Evolutionary conservation across 2,113 vertebrate genomes (phyloP).

Genomic region (Rhinopomastus cyanomelas): DNA sequence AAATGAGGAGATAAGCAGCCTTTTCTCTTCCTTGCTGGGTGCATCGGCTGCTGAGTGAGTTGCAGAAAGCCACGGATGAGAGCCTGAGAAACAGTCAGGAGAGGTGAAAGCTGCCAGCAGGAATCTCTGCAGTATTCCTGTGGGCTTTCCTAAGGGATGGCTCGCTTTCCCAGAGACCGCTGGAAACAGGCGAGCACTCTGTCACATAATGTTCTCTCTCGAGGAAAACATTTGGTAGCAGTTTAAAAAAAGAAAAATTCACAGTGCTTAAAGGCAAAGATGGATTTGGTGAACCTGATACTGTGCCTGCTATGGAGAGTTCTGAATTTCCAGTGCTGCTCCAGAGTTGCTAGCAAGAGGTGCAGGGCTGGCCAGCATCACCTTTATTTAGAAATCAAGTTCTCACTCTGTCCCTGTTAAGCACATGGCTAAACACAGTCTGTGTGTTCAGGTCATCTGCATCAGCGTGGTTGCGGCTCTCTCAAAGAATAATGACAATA

Average conservation of each 20-base stretch:
- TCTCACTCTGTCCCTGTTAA: neutral
- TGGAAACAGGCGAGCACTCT: neutral
- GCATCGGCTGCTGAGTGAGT: neutral
- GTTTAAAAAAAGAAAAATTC: constrained; percentile 57
- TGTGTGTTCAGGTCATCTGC: neutral
- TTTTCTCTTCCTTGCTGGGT: neutral
- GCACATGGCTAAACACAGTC: neutral
- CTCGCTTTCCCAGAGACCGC: constrained; percentile 19
- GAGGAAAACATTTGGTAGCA: constrained; percentile 61
- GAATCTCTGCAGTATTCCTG: constrained; percentile 41
- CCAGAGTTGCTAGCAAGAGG: neutral
- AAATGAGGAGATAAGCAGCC: neutral
- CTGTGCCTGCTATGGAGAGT: neutral
- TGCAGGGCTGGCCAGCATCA: neutral
- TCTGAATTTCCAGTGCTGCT: neutral
- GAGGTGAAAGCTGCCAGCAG: neutral
- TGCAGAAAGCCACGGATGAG: neutral
- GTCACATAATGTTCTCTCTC: constrained; percentile 30
- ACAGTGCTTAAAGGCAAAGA: neutral
- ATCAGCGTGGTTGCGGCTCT: neutral
- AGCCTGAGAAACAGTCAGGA: neutral
- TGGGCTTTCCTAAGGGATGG: constrained; percentile 2
- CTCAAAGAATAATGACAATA: neutral
- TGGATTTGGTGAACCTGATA: neutral
- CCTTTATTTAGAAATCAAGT: neutral